Evolutionary conservation across 2,888 invertebrate genomes (phyloP).

Genomic region (Drosophila limbata): DNA sequence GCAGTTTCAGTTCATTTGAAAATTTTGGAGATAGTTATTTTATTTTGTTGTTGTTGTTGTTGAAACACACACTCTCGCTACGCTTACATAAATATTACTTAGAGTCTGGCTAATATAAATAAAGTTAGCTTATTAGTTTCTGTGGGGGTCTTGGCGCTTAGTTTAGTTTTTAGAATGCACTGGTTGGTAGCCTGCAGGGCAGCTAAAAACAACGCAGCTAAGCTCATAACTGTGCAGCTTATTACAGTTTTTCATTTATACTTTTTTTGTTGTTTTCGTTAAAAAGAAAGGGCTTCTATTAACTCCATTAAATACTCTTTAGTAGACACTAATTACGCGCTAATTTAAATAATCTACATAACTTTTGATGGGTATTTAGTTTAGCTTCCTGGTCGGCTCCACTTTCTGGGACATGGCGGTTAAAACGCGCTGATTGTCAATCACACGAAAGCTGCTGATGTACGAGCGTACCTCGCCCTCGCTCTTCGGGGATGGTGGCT

Average conservation of each 20-base stretch:
- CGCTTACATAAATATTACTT: constrained; percentile 50
- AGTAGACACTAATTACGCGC: constrained; percentile 37
- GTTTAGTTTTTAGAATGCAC: constrained; percentile 44
- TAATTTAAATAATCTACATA: constrained; percentile 31
- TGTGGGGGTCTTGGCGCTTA: constrained; percentile 23
- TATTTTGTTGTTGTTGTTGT: constrained; percentile 10
- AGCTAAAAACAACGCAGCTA: constrained; percentile 58
- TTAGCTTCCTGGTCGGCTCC: constrained; percentile 87
- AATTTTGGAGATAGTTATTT: constrained; percentile 49
- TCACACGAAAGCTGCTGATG: constrained; percentile 90
- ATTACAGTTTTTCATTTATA: constrained; percentile 44
- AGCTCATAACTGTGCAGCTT: constrained; percentile 68
- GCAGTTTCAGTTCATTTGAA: constrained; percentile 60
- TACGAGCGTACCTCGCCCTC: constrained; percentile 90
- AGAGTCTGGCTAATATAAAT: constrained; percentile 47
- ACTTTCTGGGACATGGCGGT: constrained; percentile 92
- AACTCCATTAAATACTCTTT: constrained; percentile 33
- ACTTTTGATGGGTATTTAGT: constrained; percentile 52
- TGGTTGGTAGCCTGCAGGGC: constrained; percentile 48
- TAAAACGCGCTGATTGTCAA: constrained; percentile 92
- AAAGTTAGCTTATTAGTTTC: constrained; percentile 49
- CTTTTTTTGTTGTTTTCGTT: constrained; percentile 2
- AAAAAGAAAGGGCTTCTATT: not conserved
- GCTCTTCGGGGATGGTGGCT: constrained; percentile 90
- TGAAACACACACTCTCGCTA: constrained; percentile 16